Base-by-base conservation (phyloP, 2,113 vertebrate species). In the Trematomus loennbergii region DNA sequence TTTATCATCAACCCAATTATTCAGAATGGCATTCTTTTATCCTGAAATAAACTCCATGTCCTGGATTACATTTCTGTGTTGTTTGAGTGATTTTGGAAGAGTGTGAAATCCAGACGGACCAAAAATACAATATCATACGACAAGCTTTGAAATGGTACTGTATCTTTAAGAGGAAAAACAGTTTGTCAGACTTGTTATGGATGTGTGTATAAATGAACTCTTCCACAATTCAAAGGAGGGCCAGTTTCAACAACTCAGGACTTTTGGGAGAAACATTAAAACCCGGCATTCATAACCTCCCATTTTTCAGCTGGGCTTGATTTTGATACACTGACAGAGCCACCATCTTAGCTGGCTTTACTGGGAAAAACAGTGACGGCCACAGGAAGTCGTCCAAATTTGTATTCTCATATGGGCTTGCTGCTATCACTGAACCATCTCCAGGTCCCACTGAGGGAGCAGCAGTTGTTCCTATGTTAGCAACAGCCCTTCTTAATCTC, bases 1-100 rank as follows among this genome's bases (percentile, higher is more conserved):
- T 97, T 96, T 96, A 94, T 96, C 96, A 96, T 96, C 94, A 95
- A 96, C 82, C 81, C 87, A 87, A 85, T 91, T 96, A 97, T 95
- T 97, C 96, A 97, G 96, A 96, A 92, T 91, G 89, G 74, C 87
- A 85, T 93, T 93, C 91, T 94, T 94, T 94, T 94, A 92, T 94
- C 86, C 83, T 94, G 93, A 93, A 95, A 95, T 95, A 95, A 95
- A 95, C 78, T 88, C 93, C 86, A 93, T 89, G 87, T 92, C 83
- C 85, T 91, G 87, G 90, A 89, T 81, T 71, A 77, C 89, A 68
- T 48, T 60, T 48, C 52, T 12, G 72, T 79, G 80, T 75, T 67
- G 68, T 75, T 59, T 87, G 79, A 85, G 76, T 89, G 76, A 81
- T 89, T 91, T 90, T 70, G 43, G 69, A 60, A 70, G 29, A 58